phyloP scores from a whole-genome alignment of 1,140 invertebrate genomes.

The Ditylenchus dipsaci region DNA sequence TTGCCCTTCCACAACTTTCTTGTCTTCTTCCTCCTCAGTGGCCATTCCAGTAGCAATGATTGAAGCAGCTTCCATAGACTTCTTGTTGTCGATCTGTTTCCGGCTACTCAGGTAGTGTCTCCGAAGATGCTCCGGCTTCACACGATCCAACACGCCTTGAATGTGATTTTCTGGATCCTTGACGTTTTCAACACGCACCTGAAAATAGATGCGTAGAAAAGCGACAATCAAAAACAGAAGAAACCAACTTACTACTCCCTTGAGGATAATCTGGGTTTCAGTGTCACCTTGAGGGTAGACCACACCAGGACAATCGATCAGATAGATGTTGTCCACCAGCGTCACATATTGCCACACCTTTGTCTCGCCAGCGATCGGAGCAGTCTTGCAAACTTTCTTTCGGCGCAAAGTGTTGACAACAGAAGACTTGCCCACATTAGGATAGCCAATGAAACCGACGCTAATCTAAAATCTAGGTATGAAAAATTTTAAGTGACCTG shows the following conservation, averaged over 20 bases:
- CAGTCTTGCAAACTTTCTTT: conserved; percentile 92
- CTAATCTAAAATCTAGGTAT: conserved; percentile 73
- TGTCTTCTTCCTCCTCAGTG: too few species aligned
- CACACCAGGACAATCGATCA: conserved; percentile 97
- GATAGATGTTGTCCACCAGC: conserved; percentile 88
- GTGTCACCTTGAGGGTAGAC: conserved; percentile 82
- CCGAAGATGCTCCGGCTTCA: conserved; percentile 79
- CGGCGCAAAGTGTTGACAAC: conserved; percentile 90
- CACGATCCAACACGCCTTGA: conserved; percentile 72
- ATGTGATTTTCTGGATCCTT: conserved; percentile 92
- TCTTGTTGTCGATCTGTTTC: not conserved
- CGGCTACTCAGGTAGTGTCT: conserved; percentile 72
- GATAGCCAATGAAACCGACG: conserved; percentile 97
- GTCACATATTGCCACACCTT: conserved; percentile 99
- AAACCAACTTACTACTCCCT: conserved; percentile 64
- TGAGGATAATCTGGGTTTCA: conserved; percentile 91
- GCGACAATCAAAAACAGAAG: not conserved
- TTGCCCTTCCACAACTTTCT: conserved; percentile 52
- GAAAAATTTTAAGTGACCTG: conserved; percentile 3
- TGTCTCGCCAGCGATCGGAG: conserved; percentile 96
- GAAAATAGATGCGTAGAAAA: conserved; percentile 4
- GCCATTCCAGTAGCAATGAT: conserved; percentile 37
- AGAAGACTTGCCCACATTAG: conserved; percentile 97
- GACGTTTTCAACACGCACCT: conserved; percentile 86
- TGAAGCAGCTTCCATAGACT: not conserved